phyloP scores from a whole-genome alignment of 2,113 vertebrate species.

The Heloderma charlesbogerti region DNA sequence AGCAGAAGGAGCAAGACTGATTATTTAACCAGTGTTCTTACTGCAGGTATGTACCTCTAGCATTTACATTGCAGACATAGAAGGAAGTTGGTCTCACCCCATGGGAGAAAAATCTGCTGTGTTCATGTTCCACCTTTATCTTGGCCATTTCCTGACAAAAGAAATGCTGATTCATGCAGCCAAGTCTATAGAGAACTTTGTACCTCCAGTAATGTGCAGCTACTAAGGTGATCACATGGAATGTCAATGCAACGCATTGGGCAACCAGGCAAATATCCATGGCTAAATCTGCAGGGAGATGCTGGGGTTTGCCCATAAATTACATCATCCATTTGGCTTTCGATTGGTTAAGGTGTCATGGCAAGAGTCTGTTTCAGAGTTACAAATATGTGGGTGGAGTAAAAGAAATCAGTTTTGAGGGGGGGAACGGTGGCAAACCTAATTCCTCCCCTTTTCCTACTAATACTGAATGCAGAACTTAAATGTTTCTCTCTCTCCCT shows the following conservation, averaged over 20 bases:
- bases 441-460: not conserved
- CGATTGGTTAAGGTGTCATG: not conserved
- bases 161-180: conserved; percentile 5
- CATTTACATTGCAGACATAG: not conserved
- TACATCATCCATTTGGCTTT: not conserved
- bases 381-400: not conserved
- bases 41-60: not conserved
- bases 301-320: not conserved
- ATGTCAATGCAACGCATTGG: not conserved
- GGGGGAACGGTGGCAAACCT: not conserved
- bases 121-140: not conserved
- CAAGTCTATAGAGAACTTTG: not conserved
- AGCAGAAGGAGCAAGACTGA: not conserved
- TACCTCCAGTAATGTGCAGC: not conserved
- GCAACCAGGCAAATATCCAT: not conserved
- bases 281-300: not conserved
- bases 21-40: not conserved
- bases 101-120: not conserved
- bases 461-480: not conserved
- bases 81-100: not conserved
- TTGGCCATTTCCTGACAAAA: fast-evolving
- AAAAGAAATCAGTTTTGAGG: not conserved
- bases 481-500: not conserved
- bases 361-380: not conserved
- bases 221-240: not conserved